Percentiles rank a stretch among this genome's conserved stretches.
Evolutionary conservation across 1,140 invertebrate species (phyloP).

Genomic region (Mesaphorura yosii): DNA sequence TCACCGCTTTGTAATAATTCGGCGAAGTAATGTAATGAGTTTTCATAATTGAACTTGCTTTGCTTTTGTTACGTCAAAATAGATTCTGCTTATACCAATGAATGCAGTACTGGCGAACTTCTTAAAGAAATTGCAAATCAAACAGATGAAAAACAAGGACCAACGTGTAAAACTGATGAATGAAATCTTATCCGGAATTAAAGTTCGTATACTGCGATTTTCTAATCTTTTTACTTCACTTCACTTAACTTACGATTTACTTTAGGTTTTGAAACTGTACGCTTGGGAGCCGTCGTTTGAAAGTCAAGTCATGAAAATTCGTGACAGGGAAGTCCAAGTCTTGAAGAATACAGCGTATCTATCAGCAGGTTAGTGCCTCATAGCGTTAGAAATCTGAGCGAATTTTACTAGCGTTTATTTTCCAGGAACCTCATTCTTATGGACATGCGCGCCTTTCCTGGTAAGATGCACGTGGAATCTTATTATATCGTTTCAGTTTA

Average conservation of each 20-base stretch:
- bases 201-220: slow-evolving; percentile 18
- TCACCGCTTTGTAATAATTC: neutral
- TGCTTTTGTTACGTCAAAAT: neutral
- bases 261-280: slow-evolving; percentile 32
- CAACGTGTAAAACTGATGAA: slow-evolving; percentile 44
- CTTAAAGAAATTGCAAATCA: slow-evolving; percentile 37
- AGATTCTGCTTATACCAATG: slow-evolving; percentile 40
- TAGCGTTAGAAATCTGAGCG: neutral
- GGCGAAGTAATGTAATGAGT: no score
- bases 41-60: no score
- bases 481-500: neutral
- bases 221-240: neutral
- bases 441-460: slow-evolving; percentile 30
- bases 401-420: slow-evolving; percentile 31
- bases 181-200: slow-evolving; percentile 31
- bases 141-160: slow-evolving; percentile 38
- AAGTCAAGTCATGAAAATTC: slow-evolving; percentile 32
- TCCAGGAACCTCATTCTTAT: slow-evolving; percentile 22
- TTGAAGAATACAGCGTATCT: slow-evolving; percentile 35
- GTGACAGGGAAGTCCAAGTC: slow-evolving; percentile 34
- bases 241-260: neutral
- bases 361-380: slow-evolving; percentile 35
- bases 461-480: slow-evolving; percentile 11
- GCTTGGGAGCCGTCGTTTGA: slow-evolving; percentile 36
- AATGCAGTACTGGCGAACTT: slow-evolving; percentile 43